These are phyloP conservation scores for Rhinichthys klamathensis DNA, from an alignment of 2,113 vertebrate genomes.

Conservation along the genomic window DNA sequence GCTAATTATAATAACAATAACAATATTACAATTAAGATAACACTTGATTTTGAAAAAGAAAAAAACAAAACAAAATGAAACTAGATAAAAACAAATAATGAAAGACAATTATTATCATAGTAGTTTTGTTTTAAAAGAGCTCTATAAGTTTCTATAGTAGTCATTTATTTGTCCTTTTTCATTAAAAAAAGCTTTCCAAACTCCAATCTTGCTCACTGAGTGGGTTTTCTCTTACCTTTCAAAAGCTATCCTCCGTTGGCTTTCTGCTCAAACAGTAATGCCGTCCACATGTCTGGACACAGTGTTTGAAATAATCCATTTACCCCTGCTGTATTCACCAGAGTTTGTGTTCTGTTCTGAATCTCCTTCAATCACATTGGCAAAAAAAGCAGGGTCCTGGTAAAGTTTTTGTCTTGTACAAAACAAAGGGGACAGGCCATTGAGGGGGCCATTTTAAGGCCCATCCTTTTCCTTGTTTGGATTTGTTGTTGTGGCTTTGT, in stretches of 20 bases:
- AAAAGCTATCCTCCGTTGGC: constrained; percentile 64
- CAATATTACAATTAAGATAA: constrained; percentile 85
- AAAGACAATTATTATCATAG: constrained; percentile 77
- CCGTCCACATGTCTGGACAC: constrained; percentile 68
- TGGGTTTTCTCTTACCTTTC: constrained; percentile 72
- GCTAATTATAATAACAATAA: constrained; percentile 84
- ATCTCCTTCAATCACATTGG: constrained; percentile 30
- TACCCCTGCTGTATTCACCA: constrained; percentile 65
- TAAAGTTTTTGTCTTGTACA: constrained; percentile 57
- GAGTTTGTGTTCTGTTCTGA: constrained; percentile 62
- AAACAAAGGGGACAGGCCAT: constrained; percentile 55
- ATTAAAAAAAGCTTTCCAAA: constrained; percentile 59
- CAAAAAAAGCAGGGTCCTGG: constrained; percentile 59
- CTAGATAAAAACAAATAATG: constrained; percentile 77
- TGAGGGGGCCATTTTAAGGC: constrained; percentile 58
- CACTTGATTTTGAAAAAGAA: constrained; percentile 70
- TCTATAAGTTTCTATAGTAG: constrained; percentile 76
- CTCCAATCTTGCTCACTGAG: constrained; percentile 59
- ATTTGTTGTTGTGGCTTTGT: constrained; percentile 8
- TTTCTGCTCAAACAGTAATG: constrained; percentile 61
- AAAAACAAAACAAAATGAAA: constrained; percentile 66
- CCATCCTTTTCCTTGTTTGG: constrained; percentile 54
- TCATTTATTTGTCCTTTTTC: constrained; percentile 73
- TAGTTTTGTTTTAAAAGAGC: constrained; percentile 74
- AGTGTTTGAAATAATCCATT: constrained; percentile 69